A percentile compares a stretch with the other conserved stretches of the same genome.
phyloP scores from a whole-genome alignment of 1,140 invertebrate species.

The Nasonia giraulti region DNA sequence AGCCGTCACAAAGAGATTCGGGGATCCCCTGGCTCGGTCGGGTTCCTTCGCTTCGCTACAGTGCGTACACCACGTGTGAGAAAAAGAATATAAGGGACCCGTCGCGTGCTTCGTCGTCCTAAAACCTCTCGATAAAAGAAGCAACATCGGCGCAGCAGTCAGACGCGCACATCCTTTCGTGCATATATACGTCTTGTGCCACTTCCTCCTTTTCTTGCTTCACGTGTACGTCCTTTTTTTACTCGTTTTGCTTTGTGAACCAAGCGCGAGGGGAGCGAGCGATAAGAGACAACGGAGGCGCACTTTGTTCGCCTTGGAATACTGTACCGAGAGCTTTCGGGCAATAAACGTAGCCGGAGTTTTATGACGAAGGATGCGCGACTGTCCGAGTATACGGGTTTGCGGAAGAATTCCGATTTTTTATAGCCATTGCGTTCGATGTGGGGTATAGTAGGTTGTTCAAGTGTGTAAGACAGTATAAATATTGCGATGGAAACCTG shows the following conservation, averaged over 20 bases:
- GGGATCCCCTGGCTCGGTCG: neutral
- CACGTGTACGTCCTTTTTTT: neutral
- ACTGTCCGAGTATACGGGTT: neutral
- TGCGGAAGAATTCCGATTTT: neutral
- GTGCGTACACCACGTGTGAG: neutral
- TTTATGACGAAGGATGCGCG: neutral
- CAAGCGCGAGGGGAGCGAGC: neutral
- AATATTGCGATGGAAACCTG: no score
- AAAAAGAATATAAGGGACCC: neutral
- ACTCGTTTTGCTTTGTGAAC: slow-evolving; percentile 6
- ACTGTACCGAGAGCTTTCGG: neutral
- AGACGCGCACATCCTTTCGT: slow-evolving; percentile 15
- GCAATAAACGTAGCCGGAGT: neutral
- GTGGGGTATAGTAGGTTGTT: neutral
- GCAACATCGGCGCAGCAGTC: neutral
- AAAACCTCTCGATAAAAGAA: slow-evolving; percentile 26
- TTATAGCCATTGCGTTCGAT: neutral
- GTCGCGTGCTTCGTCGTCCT: slow-evolving; percentile 15
- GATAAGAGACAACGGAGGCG: slow-evolving; percentile 1
- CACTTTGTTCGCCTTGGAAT: neutral
- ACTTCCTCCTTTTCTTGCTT: neutral
- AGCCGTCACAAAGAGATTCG: neutral
- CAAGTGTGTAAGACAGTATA: neutral
- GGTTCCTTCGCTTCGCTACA: neutral
- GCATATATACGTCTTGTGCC: neutral